A percentile compares a stretch with the other conserved stretches of the same genome.
These are phyloP conservation scores for Ennomos quercinarius DNA, from an alignment of 2,888 invertebrate species.

Conservation along the genomic window DNA sequence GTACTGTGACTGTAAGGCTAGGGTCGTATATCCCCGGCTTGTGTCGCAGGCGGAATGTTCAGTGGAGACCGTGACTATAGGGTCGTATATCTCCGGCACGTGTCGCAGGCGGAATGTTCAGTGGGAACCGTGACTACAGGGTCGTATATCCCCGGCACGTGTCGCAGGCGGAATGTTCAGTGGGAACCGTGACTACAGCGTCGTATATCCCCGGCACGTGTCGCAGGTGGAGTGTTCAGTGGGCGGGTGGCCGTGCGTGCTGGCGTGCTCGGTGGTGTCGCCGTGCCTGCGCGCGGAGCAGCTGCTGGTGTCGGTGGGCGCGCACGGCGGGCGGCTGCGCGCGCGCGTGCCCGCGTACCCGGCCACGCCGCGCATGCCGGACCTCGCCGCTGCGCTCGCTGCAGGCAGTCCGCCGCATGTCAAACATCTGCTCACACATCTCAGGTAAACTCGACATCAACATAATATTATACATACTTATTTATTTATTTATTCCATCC, in stretches of 20 bases:
- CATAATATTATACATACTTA: background rate
- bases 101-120: background rate
- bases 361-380: constrained; percentile 90
- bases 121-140: no score
- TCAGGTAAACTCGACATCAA: constrained; percentile 67
- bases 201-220: no score
- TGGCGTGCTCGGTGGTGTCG: constrained; percentile 94
- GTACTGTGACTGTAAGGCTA: no score
- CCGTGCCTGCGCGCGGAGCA: constrained; percentile 97
- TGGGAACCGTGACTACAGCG: no score
- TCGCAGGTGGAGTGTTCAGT: constrained; percentile 90
- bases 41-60: background rate
- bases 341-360: constrained; percentile 97
- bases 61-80: no score
- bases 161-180: constrained; percentile 90
- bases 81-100: background rate
- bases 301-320: constrained; percentile 96
- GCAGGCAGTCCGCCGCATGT: constrained; percentile 57
- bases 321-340: constrained; percentile 96
- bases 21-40: background rate
- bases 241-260: constrained; percentile 95
- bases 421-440: constrained; percentile 72
- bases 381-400: constrained; percentile 91
- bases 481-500: no score
- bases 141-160: no score